Percentiles rank a stretch among this genome's conserved stretches.
These are phyloP conservation scores for Periophthalmus modestus DNA, from an alignment of 2,113 vertebrate genomes.

Conservation along the genomic window DNA sequence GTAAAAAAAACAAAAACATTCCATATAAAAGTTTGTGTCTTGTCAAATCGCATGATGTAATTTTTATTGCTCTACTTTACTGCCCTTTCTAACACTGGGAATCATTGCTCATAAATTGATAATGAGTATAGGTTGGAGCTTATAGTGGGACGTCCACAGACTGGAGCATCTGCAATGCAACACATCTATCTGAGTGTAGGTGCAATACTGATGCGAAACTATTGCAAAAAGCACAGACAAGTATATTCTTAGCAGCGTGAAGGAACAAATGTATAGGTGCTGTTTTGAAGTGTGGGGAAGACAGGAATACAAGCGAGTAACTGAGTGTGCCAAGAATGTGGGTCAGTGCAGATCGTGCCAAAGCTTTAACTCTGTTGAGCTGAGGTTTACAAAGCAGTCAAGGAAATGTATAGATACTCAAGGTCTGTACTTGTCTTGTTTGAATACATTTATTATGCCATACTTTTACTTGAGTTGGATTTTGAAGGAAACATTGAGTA, in stretches of 20 bases:
- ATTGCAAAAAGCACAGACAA: slow-evolving; percentile 29
- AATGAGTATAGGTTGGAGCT: slow-evolving; percentile 38
- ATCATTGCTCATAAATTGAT: slow-evolving; percentile 38
- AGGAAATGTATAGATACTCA: neutral
- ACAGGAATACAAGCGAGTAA: slow-evolving; percentile 20
- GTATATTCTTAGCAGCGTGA: slow-evolving; percentile 9
- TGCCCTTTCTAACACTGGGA: slow-evolving; percentile 7
- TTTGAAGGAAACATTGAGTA: no score
- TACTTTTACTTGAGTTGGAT: no score
- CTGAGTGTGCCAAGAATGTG: slow-evolving; percentile 39
- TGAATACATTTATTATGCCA: neutral
- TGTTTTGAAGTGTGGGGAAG: slow-evolving; percentile 15
- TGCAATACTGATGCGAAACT: slow-evolving; percentile 25
- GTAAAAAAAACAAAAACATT: neutral
- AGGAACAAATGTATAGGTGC: slow-evolving; percentile 16
- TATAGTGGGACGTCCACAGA: slow-evolving; percentile 33
- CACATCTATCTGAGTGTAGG: slow-evolving; percentile 37
- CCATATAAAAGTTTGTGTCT: no score
- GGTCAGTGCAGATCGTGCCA: slow-evolving; percentile 44
- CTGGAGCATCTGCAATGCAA: slow-evolving; percentile 72
- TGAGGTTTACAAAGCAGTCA: neutral
- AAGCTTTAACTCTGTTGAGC: neutral
- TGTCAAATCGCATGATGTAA: neutral
- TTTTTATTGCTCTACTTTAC: neutral
- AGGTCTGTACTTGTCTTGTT: neutral